phyloP scores from a whole-genome alignment of 2,888 invertebrate genomes.

The Caenorhabditis angaria region DNA sequence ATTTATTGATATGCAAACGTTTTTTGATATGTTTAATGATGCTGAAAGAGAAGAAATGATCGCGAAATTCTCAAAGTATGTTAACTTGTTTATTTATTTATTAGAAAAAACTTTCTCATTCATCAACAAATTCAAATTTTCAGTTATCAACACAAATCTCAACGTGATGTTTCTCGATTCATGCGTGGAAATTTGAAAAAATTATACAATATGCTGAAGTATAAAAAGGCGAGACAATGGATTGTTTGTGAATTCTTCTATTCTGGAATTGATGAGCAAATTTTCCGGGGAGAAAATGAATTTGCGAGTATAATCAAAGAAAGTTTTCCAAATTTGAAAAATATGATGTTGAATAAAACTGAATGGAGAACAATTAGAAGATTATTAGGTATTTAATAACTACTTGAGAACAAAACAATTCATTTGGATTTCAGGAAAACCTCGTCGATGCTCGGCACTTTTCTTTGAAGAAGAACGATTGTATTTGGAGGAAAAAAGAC shows the following conservation, averaged over 20 bases:
- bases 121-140: no score
- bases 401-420: not conserved
- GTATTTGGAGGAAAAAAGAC: constrained; percentile 87
- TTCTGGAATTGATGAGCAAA: constrained; percentile 89
- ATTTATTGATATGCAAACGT: constrained; percentile 27
- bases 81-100: not conserved
- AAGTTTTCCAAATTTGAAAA: constrained; percentile 89
- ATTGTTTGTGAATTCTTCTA: constrained; percentile 99
- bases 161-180: constrained; percentile 20
- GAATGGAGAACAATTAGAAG: constrained; percentile 92
- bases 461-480: constrained; percentile 94
- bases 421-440: constrained; percentile 78
- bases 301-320: constrained; percentile 91
- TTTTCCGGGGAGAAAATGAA: constrained; percentile 95
- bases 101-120: not conserved
- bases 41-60: constrained; percentile 32
- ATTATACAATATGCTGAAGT: constrained; percentile 84
- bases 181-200: constrained; percentile 52
- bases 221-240: constrained; percentile 82
- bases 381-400: constrained; percentile 22
- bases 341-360: constrained; percentile 83
- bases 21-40: constrained; percentile 35
- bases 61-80: constrained; percentile 27
- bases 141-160: constrained; percentile 23
- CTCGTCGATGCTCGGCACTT: constrained; percentile 89